Percentiles rank a stretch among this genome's conserved stretches.
Evolutionary conservation across 2,888 invertebrate species (phyloP).

Genomic region (Metacarcinus magister): DNA sequence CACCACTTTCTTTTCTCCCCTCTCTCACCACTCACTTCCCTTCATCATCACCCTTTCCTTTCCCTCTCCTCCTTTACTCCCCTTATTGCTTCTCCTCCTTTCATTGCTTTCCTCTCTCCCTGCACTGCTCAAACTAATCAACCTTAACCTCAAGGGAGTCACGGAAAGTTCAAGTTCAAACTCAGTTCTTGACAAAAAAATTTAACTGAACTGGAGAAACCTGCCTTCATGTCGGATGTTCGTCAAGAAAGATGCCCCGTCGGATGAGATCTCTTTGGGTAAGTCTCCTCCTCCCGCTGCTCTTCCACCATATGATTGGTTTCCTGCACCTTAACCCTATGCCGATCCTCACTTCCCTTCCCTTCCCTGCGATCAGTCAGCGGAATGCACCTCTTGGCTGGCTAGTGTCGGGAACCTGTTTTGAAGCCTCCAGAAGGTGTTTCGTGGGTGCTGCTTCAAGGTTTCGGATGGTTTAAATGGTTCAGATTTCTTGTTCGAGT

Average conservation of each 20-base stretch:
- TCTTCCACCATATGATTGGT: background rate
- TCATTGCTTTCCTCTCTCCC: background rate
- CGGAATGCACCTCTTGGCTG: too few relatives aligned
- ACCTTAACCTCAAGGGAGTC: background rate
- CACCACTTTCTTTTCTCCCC: background rate
- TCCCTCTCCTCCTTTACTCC: background rate
- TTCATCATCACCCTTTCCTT: background rate
- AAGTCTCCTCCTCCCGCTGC: background rate
- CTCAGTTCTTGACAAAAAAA: background rate
- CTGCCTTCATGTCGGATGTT: background rate
- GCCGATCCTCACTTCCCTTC: background rate
- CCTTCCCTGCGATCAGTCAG: too few relatives aligned
- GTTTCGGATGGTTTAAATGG: too few relatives aligned
- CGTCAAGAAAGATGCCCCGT: background rate
- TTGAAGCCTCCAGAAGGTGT: too few relatives aligned
- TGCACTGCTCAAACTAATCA: background rate
- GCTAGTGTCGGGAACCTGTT: too few relatives aligned
- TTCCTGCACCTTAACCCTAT: background rate
- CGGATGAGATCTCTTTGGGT: too few relatives aligned
- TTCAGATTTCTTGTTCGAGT: too few relatives aligned
- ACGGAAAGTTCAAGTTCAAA: background rate
- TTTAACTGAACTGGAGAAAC: background rate
- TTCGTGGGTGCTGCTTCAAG: too few relatives aligned
- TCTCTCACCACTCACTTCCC: background rate
- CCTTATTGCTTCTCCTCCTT: too few relatives aligned